Evolutionary conservation across 2,113 vertebrate species (phyloP), one percentile per base, ranked within the genome.

Genomic region (Phocoena phocoena): DNA sequence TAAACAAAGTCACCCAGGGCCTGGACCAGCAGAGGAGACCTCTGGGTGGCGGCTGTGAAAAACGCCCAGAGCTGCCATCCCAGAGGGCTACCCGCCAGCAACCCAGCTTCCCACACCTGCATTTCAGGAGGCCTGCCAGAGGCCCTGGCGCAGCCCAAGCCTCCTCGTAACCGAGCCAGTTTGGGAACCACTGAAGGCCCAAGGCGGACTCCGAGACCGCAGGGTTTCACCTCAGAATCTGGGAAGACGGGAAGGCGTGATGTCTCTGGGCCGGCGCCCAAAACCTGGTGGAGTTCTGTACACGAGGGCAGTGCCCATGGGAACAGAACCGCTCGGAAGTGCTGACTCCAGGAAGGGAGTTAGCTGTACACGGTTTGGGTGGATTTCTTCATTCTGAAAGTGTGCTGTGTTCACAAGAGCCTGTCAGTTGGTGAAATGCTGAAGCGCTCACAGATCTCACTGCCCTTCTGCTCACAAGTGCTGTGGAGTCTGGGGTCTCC

Each of bases 111-210:
- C 41, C 1, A 4, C 28, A 18, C 20, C 65, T 31, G 2, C 15
- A 53, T 5, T 8, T 41, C 4, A 23, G 62, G 76, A 44, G 18
- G 21, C 17, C 89, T 2, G 0, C 13, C 1, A n/a, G 47, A 82
- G 84, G 81, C 25, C 23, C 6, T 18, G n/a, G 21, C 2, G 9
- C 0, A 3, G 18, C 44, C 62, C 33, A 25, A 65, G 5, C 7
- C 28, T 41, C 41, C 12, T 68, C 20, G 15, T 0, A 23, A 23
- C 3, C 0, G 6, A 68, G 36, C 63, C 47, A 20, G 82, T 26
- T 93, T 9, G n/a, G 68, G 58, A 80, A 60, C 36, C 23, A 41
- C 28, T 33, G 15, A 76, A 71, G 71, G 58, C 15, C 47, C 38
- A 28, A 38, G 4, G 31, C 18, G 73, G 70, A 36, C 3, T 14